Evolutionary conservation across 2,113 vertebrate genomes (phyloP).

Genomic region (Connochaetes taurinus): DNA sequence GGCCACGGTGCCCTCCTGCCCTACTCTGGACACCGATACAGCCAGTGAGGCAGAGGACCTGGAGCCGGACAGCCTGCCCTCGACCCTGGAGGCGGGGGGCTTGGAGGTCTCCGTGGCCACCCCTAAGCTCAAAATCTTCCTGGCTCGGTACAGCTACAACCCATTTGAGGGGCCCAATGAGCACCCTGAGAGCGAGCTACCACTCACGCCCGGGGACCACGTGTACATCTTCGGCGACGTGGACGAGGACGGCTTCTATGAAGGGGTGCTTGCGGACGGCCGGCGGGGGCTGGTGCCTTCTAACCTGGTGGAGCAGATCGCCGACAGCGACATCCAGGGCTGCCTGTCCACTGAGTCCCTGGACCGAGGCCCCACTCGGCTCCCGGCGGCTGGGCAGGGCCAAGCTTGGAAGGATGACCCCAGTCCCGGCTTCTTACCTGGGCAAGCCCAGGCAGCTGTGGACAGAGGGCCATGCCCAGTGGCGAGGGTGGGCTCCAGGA

Average conservation of each 20-base stretch:
- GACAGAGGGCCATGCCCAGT: constrained; percentile 80
- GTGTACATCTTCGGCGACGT: constrained; percentile 84
- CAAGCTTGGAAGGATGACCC: constrained; percentile 59
- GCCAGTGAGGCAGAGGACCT: constrained; percentile 85
- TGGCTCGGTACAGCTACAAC: constrained; percentile 85
- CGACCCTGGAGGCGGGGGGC: constrained; percentile 71
- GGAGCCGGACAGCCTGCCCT: constrained; percentile 79
- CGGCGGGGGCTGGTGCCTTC: constrained; percentile 86
- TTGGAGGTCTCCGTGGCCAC: not conserved
- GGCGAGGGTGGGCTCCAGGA: constrained; percentile 77
- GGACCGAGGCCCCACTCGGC: constrained; percentile 22
- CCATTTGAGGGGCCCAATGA: constrained; percentile 86
- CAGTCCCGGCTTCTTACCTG: constrained; percentile 75
- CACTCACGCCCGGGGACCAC: constrained; percentile 84
- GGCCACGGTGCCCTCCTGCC: constrained; percentile 81
- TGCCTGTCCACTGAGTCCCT: constrained; percentile 72
- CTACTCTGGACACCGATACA: constrained; percentile 83
- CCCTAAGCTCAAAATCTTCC: constrained; percentile 85
- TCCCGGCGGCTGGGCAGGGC: not conserved
- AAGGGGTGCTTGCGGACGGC: constrained; percentile 88
- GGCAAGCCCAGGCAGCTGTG: constrained; percentile 41
- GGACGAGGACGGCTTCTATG: constrained; percentile 89
- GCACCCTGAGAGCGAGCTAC: constrained; percentile 84
- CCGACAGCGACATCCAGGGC: constrained; percentile 79
- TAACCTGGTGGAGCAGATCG: constrained; percentile 85